Base-by-base conservation (phyloP, 2,888 invertebrate species). In the Phengaris alcon region DNA sequence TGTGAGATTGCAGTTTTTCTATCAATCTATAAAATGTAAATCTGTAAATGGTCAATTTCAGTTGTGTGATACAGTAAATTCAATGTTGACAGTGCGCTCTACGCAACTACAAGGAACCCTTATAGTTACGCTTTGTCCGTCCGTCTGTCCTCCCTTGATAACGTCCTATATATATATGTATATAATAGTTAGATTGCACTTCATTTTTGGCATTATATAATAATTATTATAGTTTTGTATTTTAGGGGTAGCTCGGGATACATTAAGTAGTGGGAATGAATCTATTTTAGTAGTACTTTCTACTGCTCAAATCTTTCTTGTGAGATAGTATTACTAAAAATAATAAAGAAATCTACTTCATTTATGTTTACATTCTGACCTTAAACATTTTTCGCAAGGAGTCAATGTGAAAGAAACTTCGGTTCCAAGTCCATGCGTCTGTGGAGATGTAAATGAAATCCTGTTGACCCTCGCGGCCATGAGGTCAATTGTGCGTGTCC, bases 401-500 rank as follows among this genome's bases (percentile, higher is more conserved):
- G 35, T 64, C 64, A 64, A 35, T 10, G 35, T 64, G 6, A 64
- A 12, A 64, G 64, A 64, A 64, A 44, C 69, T 69, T 69, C 48
- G 48, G 69, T n/a, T n/a, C 48, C 48, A 48, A 69, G 69, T 69
- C 48, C 48, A 8, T 5, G n/a, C n/a, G 46, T 46, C 9, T 22
- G 12, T 22, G 6, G 15, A 51, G 51, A 72, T 54, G 35, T 72
- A 54, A 72, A 72, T 72, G 72, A 8, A 72, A 22, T 72, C 52
- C 52, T 72, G 72, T 72, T 72, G 52, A 72, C 72, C 72, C 69
- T 52, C 12, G 72, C 52, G 52, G 72, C 35, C 72, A 7, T 6
- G 10, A 52, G 72, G 54, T 72, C 51, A 72, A 72, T 72, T 70
- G 70, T 22, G 12, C 22, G 51, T 72, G 72, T 54, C 72, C 52